phyloP scores from a whole-genome alignment of 2,113 vertebrate genomes.

The Cettia cetti region DNA sequence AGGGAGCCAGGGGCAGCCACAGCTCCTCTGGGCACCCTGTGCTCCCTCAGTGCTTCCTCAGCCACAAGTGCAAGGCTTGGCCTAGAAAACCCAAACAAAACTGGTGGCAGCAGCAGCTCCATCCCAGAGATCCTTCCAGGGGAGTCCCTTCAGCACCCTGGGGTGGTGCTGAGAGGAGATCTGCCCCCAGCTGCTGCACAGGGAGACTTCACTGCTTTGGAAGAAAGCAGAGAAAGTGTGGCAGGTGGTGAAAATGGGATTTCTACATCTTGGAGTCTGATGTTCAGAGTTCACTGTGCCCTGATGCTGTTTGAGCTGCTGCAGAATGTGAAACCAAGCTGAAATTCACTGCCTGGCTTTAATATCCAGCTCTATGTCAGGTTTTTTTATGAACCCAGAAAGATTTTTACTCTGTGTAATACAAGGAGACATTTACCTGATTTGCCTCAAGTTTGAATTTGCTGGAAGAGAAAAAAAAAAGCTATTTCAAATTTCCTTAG shows the following conservation, averaged over 20 bases:
- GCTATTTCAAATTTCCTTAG: neutral
- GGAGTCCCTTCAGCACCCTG: neutral
- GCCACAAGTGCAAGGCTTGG: neutral
- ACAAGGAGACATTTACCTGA: slow-evolving; percentile 15
- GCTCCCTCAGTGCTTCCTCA: neutral
- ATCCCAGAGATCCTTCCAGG: neutral
- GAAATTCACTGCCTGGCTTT: neutral
- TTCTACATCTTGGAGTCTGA: neutral
- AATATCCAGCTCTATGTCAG: neutral
- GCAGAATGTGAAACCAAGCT: neutral
- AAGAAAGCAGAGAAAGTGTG: neutral
- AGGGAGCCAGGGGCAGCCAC: neutral
- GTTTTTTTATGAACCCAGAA: neutral
- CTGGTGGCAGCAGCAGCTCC: neutral
- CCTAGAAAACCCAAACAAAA: neutral
- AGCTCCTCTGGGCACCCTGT: neutral
- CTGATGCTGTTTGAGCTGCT: neutral
- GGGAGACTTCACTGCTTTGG: neutral
- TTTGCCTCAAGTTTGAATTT: slow-evolving; percentile 33
- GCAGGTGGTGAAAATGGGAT: neutral
- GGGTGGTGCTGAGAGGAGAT: neutral
- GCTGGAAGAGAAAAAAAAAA: neutral
- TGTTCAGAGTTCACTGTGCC: neutral
- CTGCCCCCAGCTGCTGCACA: neutral
- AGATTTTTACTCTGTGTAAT: neutral